These are phyloP conservation scores for Etheostoma perlongum DNA, from an alignment of 2,797 vertebrate species.

Conservation along the genomic window DNA sequence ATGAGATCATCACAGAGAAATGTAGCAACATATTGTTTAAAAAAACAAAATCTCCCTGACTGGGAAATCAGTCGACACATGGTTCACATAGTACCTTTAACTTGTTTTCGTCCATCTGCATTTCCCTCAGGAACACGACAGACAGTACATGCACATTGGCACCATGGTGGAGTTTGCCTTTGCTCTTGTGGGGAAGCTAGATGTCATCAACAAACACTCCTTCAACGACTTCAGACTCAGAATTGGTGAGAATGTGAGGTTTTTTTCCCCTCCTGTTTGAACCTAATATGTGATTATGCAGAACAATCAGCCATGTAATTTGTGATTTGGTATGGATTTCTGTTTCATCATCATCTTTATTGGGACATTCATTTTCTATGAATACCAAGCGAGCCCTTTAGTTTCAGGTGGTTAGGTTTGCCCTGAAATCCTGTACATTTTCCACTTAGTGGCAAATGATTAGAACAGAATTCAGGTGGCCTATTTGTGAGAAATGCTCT, in stretches of 20 bases:
- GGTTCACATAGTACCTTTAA: neutral
- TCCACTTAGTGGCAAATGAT: conserved; percentile 18
- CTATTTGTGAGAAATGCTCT: neutral
- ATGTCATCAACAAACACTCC: conserved; percentile 98
- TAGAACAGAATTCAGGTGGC: neutral
- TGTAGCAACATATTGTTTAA: conserved; percentile 16
- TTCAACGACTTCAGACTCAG: conserved; percentile 97
- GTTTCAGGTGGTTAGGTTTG: conserved; percentile 32
- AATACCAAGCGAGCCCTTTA: conserved; percentile 60
- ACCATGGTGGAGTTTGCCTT: conserved; percentile 99
- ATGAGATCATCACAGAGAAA: conserved; percentile 35
- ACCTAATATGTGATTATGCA: neutral
- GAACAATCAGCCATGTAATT: neutral
- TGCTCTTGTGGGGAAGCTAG: conserved; percentile 94
- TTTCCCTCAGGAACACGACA: conserved; percentile 90
- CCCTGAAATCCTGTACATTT: conserved; percentile 16
- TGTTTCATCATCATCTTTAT: conserved; percentile 16
- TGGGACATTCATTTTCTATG: conserved; percentile 54
- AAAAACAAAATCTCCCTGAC: neutral
- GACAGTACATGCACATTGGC: conserved; percentile 97
- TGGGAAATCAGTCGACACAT: conserved; percentile 20
- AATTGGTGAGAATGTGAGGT: conserved; percentile 88
- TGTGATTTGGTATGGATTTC: neutral
- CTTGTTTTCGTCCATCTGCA: neutral
- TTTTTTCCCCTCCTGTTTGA: neutral